A percentile compares a stretch with the other conserved stretches of the same genome.
These are phyloP conservation scores for Thamnaconus septentrionalis DNA, from an alignment of 2,113 vertebrate species.

Conservation along the genomic window DNA sequence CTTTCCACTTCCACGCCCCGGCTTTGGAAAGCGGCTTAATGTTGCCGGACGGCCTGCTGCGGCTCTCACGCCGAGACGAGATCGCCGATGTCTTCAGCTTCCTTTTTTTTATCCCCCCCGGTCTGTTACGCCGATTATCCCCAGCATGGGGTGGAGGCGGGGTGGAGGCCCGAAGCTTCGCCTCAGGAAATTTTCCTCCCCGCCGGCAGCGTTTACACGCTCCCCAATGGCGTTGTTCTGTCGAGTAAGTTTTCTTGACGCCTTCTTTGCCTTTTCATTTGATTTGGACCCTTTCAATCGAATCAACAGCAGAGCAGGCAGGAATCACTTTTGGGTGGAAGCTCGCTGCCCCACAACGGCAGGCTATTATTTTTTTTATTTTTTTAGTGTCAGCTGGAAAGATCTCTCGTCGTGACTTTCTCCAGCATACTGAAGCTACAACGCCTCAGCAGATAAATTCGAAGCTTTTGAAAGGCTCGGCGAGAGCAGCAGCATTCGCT, in stretches of 20 bases:
- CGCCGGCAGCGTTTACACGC: constrained; percentile 36
- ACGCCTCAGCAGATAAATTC: too few relatives aligned
- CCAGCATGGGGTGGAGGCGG: constrained; percentile 14
- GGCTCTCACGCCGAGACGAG: constrained; percentile 20
- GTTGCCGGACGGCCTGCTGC: constrained; percentile 29
- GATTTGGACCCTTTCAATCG: too few relatives aligned
- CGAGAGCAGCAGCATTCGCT: too few relatives aligned
- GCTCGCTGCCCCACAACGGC: too few relatives aligned
- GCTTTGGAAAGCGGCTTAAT: constrained; percentile 34
- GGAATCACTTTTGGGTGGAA: too few relatives aligned
- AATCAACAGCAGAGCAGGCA: too few relatives aligned
- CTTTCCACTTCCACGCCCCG: constrained; percentile 36
- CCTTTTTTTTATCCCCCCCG: constrained; percentile 10
- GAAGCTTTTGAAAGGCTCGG: too few relatives aligned
- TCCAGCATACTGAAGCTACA: too few relatives aligned
- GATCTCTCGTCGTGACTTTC: too few relatives aligned
- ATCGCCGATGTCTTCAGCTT: constrained; percentile 26
- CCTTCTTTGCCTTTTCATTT: constrained; percentile 19
- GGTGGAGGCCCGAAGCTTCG: neutral
- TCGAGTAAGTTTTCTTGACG: constrained; percentile 15
- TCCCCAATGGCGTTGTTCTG: constrained; percentile 44
- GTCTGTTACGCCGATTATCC: constrained; percentile 34
- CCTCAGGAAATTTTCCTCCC: constrained; percentile 1
- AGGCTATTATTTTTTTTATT: too few relatives aligned
- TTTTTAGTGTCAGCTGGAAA: too few relatives aligned